A percentile compares a stretch with the other conserved stretches of the same genome.
phyloP scores from a whole-genome alignment of 2,888 invertebrate genomes.

The Euplexia lucipara region DNA sequence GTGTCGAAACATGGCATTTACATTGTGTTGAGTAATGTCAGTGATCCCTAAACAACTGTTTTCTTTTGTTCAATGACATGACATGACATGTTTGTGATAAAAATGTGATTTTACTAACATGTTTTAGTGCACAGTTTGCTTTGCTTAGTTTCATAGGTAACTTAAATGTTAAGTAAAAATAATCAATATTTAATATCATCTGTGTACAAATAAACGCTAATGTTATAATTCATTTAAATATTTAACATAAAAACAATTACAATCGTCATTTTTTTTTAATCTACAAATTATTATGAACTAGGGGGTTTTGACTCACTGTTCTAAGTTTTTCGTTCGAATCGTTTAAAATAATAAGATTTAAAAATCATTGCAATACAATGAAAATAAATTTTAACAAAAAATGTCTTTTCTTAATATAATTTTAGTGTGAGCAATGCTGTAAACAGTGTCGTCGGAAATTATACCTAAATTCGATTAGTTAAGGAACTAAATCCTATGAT shows the following conservation, averaged over 20 bases:
- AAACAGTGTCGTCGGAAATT: conserved; percentile 44
- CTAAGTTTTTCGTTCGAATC: conserved; percentile 12
- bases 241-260: conserved; percentile 22
- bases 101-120: conserved; percentile 16
- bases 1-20: no score
- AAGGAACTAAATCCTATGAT: conserved; percentile 51
- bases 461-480: conserved; percentile 49
- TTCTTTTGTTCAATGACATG: background rate
- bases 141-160: conserved; percentile 16
- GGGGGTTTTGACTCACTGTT: conserved; percentile 21
- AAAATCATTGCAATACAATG: conserved; percentile 13
- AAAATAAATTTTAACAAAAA: conserved; percentile 27
- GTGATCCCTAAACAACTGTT: no score
- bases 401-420: conserved; percentile 63
- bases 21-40: no score
- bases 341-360: conserved; percentile 4
- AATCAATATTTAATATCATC: conserved; percentile 26
- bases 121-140: conserved; percentile 24
- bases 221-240: conserved; percentile 12
- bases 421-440: conserved; percentile 47
- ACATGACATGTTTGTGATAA: no score
- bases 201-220: conserved; percentile 35
- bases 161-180: conserved; percentile 23
- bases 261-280: conserved; percentile 26
- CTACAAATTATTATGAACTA: conserved; percentile 11